Evolutionary conservation across 2,888 invertebrate genomes (phyloP).

Genomic region (Chloroclysta siterata): DNA sequence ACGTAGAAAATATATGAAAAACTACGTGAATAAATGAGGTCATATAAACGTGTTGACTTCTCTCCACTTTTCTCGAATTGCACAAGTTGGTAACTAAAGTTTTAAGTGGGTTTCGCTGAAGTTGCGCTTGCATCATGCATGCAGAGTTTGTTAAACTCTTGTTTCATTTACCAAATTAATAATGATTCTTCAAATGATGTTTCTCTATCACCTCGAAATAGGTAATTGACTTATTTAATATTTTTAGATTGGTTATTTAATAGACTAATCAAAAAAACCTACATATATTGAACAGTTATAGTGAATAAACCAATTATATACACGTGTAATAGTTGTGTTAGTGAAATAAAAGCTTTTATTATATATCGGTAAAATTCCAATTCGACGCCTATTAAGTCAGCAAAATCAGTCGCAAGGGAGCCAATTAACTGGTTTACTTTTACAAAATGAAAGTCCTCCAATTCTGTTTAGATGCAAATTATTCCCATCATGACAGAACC

Average conservation of each 20-base stretch:
- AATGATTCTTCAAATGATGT: background rate
- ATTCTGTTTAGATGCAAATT: conserved; percentile 40
- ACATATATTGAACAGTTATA: no score
- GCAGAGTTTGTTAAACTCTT: background rate
- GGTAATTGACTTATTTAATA: no score
- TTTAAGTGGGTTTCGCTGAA: conserved; percentile 26
- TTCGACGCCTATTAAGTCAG: background rate
- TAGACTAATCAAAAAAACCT: no score
- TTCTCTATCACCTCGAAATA: no score
- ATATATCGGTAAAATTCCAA: no score
- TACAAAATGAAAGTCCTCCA: conserved; percentile 12
- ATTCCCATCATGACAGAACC: conserved; percentile 29
- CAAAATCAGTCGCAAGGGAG: conserved; percentile 5
- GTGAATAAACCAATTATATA: no score
- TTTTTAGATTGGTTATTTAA: no score
- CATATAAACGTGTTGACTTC: conserved; percentile 18
- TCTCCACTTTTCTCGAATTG: conserved; percentile 19
- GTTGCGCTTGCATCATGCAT: conserved; percentile 20
- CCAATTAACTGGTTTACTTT: conserved; percentile 13
- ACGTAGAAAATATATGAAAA: conserved; percentile 12
- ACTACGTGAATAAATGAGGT: conserved; percentile 20
- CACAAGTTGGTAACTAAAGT: conserved; percentile 25
- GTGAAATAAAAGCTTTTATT: no score
- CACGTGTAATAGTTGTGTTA: no score
- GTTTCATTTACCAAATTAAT: conserved; percentile 2